A percentile compares a stretch with the other conserved stretches of the same genome.
Conservation (phyloP, 1,140 invertebrate species). For the Megalonaias nervosa region DNA sequence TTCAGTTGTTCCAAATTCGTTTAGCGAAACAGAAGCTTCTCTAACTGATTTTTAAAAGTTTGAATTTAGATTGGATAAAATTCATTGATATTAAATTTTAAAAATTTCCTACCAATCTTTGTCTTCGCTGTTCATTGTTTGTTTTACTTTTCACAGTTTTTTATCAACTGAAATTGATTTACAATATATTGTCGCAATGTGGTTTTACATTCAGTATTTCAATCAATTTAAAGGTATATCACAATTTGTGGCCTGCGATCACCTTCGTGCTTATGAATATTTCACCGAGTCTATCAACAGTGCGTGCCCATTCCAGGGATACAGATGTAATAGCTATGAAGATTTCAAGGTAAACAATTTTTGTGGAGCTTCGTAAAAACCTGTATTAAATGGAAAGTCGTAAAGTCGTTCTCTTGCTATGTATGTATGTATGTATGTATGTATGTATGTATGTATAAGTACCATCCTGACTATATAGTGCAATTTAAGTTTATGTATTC, state of each 20-base stretch:
- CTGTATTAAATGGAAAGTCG: background rate
- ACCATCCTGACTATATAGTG: too few species aligned
- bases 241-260: conserved; percentile 82
- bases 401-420: too few species aligned
- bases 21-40: background rate
- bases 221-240: conserved; percentile 37
- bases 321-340: conserved; percentile 75
- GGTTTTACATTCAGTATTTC: background rate
- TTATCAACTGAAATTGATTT: background rate
- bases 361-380: background rate
- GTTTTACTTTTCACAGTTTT: background rate
- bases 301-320: conserved; percentile 81
- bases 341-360: conserved; percentile 75
- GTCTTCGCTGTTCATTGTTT: background rate
- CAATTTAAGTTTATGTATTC: too few species aligned
- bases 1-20: background rate
- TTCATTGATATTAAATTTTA: background rate
- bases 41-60: too few species aligned
- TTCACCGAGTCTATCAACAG: conserved; percentile 88
- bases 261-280: conserved; percentile 86
- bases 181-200: conserved; percentile 13
- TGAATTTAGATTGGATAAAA: too few species aligned
- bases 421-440: too few species aligned
- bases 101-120: background rate
- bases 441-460: too few species aligned